These are phyloP conservation scores for Myripristis jacobus DNA, from an alignment of 2,797 vertebrate species.

Conservation along the genomic window DNA sequence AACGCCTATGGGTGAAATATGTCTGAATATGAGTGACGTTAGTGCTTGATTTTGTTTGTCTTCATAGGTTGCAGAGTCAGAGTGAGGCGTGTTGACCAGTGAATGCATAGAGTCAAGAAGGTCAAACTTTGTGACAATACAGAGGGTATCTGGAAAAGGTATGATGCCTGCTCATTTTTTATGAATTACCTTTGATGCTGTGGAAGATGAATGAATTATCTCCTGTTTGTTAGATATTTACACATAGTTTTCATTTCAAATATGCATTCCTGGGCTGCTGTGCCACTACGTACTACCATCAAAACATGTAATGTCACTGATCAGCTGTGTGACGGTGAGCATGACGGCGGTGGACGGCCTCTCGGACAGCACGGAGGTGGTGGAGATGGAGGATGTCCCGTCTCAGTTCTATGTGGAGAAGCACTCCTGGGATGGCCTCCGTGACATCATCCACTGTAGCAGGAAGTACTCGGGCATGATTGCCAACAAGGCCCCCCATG, in stretches of 20 bases:
- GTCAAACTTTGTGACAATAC: constrained; percentile 92
- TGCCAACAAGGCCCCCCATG: constrained; percentile 96
- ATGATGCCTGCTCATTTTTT: constrained; percentile 27
- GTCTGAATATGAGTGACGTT: constrained; percentile 7
- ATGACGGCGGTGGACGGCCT: constrained; percentile 91
- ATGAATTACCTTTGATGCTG: neutral
- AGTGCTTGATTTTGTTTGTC: constrained; percentile 18
- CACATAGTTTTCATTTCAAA: neutral
- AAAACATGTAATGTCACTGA: constrained; percentile 25
- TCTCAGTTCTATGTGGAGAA: constrained; percentile 95
- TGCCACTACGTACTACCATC: constrained; percentile 1
- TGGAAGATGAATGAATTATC: neutral
- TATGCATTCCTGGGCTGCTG: no score
- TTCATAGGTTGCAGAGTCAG: constrained; percentile 84
- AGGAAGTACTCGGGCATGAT: constrained; percentile 96
- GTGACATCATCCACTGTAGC: constrained; percentile 96
- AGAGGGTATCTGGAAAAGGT: constrained; percentile 94
- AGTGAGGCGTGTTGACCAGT: constrained; percentile 86
- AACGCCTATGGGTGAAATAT: neutral
- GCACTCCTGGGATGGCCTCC: constrained; percentile 96
- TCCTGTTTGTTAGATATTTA: neutral
- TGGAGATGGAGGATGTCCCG: constrained; percentile 90
- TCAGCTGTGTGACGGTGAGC: constrained; percentile 83
- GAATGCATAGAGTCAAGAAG: constrained; percentile 98
- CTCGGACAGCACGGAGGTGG: constrained; percentile 86